Base-by-base conservation (phyloP, 2,113 vertebrate genomes). In the Epinephelus cyanopodus region DNA sequence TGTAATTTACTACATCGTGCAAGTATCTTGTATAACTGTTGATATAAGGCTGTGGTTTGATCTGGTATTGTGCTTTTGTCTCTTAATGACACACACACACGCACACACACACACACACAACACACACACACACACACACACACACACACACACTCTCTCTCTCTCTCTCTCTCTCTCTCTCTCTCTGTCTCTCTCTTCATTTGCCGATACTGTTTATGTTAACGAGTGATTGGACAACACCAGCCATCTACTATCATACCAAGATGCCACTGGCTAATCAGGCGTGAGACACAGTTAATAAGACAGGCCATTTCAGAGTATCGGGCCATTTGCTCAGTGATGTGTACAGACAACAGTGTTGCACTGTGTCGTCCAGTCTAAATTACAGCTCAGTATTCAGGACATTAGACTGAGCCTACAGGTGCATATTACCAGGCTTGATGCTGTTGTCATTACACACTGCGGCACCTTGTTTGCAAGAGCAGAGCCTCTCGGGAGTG, bases 291-390 rank as follows among this genome's bases (percentile, higher is more conserved):
- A 19, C 3, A 19, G 68, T 68, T 79, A 78, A 87, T 83, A 64
- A 89, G 76, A 74, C 73, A 9, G 60, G 61, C 84, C 71, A 29
- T 74, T 83, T 68, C 37, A 68, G 69, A 72, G 79, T 3, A 68
- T 69, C 81, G 21, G 33, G 42, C 73, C 81, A 71, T 90, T 87
- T 90, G 78, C 76, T 85, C 84, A 77, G 17, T 57, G 74, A 79
- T 67, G 81, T 79, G 78, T 73, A 45, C 33, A 64, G 60, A 74
- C 77, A 64, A 58, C 77, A 64, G 82, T 54, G 65, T 54, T 83
- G 69, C 65, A 5, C 58, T 11, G 54, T 27, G 67, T 13, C 17
- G 50, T 71, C 79, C 69, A 13, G 72, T 62, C 42, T 42, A 17
- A 81, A 78, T 76, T 45, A 79, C 74, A 74, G 74, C 70, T 79